Percentiles rank a stretch among this genome's conserved stretches.
Evolutionary conservation across 2,888 invertebrate species (phyloP).

Genomic region (Amphipoea lucens): DNA sequence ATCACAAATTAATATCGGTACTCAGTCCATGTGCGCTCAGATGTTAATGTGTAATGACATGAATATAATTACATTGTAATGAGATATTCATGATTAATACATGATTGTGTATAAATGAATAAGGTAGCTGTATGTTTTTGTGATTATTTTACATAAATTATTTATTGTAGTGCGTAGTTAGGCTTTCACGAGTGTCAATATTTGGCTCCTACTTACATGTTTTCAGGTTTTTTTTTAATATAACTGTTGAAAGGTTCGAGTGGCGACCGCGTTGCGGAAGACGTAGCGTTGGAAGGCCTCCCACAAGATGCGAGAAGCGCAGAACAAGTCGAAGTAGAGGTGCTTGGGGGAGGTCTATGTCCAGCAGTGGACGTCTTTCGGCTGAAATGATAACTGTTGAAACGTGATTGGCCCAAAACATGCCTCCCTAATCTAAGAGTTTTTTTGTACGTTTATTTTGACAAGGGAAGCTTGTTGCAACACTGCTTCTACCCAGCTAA

Average conservation of each 20-base stretch:
- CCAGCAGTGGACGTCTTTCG: too few relatives aligned
- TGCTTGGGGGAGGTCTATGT: too few relatives aligned
- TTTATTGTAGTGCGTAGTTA: not conserved
- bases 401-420: not conserved
- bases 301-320: too few relatives aligned
- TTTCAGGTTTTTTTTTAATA: not conserved
- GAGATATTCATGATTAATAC: conserved; percentile 50
- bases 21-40: conserved; percentile 42
- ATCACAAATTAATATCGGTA: conserved; percentile 60
- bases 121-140: conserved; percentile 32
- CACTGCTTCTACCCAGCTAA: not conserved
- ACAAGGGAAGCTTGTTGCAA: not conserved
- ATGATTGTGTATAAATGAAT: conserved; percentile 38
- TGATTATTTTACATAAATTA: conserved; percentile 39
- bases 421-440: not conserved
- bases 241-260: too few relatives aligned
- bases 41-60: conserved; percentile 61
- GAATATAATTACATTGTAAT: conserved; percentile 64
- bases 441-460: not conserved
- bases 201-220: not conserved
- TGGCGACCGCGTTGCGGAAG: too few relatives aligned
- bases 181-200: not conserved
- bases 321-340: too few relatives aligned
- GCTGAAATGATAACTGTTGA: not conserved
- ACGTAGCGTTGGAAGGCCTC: too few relatives aligned